phyloP scores from a whole-genome alignment of 2,888 invertebrate genomes.

The Eulithis prunata region DNA sequence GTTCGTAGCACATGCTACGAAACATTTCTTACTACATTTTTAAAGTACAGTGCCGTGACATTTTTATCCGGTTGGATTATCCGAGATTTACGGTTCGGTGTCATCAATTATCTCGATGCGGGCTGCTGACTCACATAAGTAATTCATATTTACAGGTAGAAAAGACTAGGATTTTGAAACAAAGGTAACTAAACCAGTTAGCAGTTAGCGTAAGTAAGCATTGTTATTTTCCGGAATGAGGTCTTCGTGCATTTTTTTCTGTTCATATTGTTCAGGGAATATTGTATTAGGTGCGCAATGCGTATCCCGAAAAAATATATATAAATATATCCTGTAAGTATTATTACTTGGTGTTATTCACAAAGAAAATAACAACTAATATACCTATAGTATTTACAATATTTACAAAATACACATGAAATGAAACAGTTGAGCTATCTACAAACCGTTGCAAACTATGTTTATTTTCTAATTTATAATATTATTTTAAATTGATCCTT shows the following conservation, averaged over 20 bases:
- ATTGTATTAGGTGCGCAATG: too few species aligned
- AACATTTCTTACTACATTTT: neutral
- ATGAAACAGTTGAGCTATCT: too few species aligned
- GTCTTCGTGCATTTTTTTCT: neutral
- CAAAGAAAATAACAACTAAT: too few species aligned
- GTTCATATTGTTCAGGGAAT: neutral
- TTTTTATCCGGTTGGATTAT: conserved; percentile 28
- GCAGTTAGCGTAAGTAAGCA: neutral
- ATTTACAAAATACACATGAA: too few species aligned
- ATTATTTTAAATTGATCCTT: too few species aligned
- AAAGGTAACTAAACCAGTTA: conserved; percentile 1
- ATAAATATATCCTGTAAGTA: too few species aligned
- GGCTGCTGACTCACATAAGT: conserved; percentile 29
- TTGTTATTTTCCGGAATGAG: neutral
- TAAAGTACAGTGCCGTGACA: conserved; percentile 16
- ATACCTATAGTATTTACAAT: too few species aligned
- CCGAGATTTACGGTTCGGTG: conserved; percentile 29
- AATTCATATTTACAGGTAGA: conserved; percentile 26
- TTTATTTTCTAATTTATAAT: too few species aligned
- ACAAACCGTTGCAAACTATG: too few species aligned
- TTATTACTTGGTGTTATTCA: too few species aligned
- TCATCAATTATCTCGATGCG: conserved; percentile 32
- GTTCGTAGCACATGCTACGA: conserved; percentile 21
- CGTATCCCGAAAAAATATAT: too few species aligned
- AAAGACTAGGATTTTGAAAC: conserved; percentile 14